Conservation (phyloP, 1,140 invertebrate species). For the Rhopalosiphum padi region DNA sequence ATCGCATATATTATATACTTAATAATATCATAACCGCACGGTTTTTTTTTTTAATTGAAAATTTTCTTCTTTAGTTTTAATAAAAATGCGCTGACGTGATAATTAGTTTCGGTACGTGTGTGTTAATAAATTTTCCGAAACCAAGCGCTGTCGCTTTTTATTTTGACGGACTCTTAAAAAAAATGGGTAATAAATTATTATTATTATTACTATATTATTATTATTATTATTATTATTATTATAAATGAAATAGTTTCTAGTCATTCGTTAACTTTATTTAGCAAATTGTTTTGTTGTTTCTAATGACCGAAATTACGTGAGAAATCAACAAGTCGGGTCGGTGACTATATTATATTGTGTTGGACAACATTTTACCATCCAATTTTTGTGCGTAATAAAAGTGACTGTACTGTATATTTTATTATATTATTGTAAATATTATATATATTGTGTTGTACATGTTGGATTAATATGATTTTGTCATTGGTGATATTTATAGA, state of each 20-base stretch:
- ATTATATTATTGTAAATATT: neutral
- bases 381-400: conserved; percentile 22
- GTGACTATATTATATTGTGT: neutral
- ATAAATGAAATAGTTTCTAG: conserved; percentile 55
- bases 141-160: conserved; percentile 7
- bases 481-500: conserved; percentile 14
- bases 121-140: neutral
- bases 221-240: conserved; percentile 20
- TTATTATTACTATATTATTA: conserved; percentile 46
- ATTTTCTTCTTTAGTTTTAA: neutral
- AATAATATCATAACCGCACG: neutral
- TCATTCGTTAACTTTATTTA: conserved; percentile 58
- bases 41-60: neutral
- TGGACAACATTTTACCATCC: neutral
- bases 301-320: conserved; percentile 21
- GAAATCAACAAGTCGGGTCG: conserved; percentile 13
- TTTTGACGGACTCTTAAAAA: conserved; percentile 30
- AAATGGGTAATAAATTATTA: conserved; percentile 50
- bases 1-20: neutral
- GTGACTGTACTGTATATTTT: neutral
- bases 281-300: conserved; percentile 58
- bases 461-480: neutral
- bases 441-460: neutral
- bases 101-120: neutral
- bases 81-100: conserved; percentile 26